These are phyloP conservation scores for Aselliscus stoliczkanus DNA, from an alignment of 2,797 vertebrate genomes.

Conservation along the genomic window DNA sequence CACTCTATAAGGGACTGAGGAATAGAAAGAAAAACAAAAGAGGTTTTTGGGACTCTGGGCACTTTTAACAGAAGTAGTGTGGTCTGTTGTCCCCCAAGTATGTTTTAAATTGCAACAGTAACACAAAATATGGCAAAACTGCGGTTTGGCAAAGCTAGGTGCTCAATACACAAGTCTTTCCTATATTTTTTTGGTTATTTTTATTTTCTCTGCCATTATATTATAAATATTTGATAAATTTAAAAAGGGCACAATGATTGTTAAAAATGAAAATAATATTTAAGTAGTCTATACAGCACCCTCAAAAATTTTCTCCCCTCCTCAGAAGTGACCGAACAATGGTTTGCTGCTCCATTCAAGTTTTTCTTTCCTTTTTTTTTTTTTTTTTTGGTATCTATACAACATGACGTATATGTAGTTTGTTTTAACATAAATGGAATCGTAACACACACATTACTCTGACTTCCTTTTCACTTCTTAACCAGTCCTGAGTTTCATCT, in stretches of 20 bases:
- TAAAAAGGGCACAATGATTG: background rate
- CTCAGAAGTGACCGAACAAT: background rate
- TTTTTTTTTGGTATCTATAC: background rate
- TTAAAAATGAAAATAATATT: background rate
- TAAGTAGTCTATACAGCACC: background rate
- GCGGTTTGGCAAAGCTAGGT: background rate
- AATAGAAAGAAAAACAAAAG: background rate
- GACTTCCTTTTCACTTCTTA: background rate
- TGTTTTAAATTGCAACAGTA: constrained; percentile 1
- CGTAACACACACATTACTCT: background rate
- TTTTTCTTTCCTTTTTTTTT: background rate
- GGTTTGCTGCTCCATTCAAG: background rate
- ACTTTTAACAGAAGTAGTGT: constrained; percentile 3
- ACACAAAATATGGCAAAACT: background rate
- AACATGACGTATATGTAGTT: background rate
- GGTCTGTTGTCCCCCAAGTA: background rate
- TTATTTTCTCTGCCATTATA: background rate
- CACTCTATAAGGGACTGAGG: background rate
- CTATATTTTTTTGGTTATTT: background rate
- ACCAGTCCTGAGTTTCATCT: background rate
- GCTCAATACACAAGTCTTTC: background rate
- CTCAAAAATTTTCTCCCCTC: background rate
- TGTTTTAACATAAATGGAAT: background rate
- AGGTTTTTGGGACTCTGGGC: background rate
- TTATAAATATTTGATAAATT: background rate